Evolutionary conservation across 1,140 invertebrate genomes (phyloP), one percentile per base, ranked within the genome.

Genomic region (Drosophila quadrilineata): DNA sequence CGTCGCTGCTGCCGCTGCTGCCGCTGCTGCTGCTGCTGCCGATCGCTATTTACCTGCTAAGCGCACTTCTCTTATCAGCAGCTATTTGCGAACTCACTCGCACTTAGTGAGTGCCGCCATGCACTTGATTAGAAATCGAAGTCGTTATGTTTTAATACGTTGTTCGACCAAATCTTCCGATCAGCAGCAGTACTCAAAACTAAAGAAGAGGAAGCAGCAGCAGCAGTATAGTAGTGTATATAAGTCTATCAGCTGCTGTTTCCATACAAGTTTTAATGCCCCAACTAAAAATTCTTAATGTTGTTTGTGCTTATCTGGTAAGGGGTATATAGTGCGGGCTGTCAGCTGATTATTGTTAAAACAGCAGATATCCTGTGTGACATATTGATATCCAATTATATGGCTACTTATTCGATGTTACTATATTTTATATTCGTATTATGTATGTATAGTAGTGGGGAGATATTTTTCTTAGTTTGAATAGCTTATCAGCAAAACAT

Each of bases 21-120:
- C 17, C 45, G 45, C 72, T 56, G 69, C 49, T 33, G 10, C 6
- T 12, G 19, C 57, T 74, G 64, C 12, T 64, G 50, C 31, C 50
- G 50, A 53, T 54, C 41, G 45, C 35, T 31, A 3, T 16, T 48
- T 53, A 62, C 58, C 58, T 35, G 64, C 28, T 54, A 3, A n/a
- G 14, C 6, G 48, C 16, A 19, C 21, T n/a, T 17, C 26, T 43
- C 24, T 80, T 79, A 77, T 71, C 71, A 82, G 54, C 22, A 24
- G 58, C 48, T 35, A 31, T 46, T 31, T 50, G 53, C 35, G 29
- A 43, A 6, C 43, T 59, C 62, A 36, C 54, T 75, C 29, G 26
- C 57, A 22, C 52, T 16, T 21, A 28, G 19, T 24, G 21, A 24
- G 5, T 12, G 6, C 8, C 4, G 10, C 21, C n/a, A n/a, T n/a